These are phyloP conservation scores for Augochlora pura DNA, from an alignment of 1,140 invertebrate genomes.

Conservation along the genomic window DNA sequence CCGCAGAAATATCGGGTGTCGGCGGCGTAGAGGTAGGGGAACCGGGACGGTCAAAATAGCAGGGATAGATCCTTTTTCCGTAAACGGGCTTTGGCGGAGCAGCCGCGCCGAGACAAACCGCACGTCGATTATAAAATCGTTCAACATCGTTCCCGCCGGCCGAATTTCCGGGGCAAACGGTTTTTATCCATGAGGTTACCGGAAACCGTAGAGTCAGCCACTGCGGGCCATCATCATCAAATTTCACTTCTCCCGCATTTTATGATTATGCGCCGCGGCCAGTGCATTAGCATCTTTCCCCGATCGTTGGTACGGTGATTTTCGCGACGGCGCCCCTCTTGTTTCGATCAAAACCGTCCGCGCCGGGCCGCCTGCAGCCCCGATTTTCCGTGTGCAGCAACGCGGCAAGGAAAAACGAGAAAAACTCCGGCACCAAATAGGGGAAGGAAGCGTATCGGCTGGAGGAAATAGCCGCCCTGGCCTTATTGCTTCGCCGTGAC, in stretches of 20 bases:
- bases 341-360: conserved; percentile 24
- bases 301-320: conserved; percentile 36
- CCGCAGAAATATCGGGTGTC: conserved; percentile 64
- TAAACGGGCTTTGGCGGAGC: conserved; percentile 50
- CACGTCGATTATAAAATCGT: conserved; percentile 63
- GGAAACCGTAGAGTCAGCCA: conserved; percentile 54
- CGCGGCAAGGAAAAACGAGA: not conserved
- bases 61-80: conserved; percentile 51
- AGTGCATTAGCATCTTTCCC: conserved; percentile 47
- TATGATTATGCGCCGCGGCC: conserved; percentile 53
- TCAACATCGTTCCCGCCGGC: conserved; percentile 49
- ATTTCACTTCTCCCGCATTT: conserved; percentile 50
- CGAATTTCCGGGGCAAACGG: conserved; percentile 39
- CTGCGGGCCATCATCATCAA: conserved; percentile 56
- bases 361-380: not conserved
- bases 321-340: not conserved
- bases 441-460: conserved; percentile 62
- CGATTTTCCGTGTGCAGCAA: not conserved
- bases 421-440: conserved; percentile 24
- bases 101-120: conserved; percentile 56
- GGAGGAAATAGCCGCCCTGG: conserved; percentile 56
- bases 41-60: conserved; percentile 53
- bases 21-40: no score
- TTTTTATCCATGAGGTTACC: conserved; percentile 53
- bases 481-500: conserved; percentile 54